Conservation (phyloP, 2,797 vertebrate genomes). For the Myotis findleyi region DNA sequence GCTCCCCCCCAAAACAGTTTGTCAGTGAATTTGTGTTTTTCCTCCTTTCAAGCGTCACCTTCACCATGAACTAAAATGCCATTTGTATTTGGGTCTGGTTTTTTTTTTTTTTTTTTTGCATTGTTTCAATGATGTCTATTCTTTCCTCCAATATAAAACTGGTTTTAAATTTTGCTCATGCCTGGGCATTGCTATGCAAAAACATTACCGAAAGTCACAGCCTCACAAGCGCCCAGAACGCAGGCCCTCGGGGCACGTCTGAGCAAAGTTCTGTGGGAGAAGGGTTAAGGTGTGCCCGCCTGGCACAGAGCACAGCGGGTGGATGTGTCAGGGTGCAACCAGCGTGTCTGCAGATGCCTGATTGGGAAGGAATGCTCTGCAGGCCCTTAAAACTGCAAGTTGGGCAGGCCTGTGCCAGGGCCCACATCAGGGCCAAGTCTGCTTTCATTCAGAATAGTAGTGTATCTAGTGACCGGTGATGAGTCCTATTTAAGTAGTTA, state of each 20-base stretch:
- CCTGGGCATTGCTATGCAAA: neutral
- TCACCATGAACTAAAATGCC: neutral
- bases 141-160: neutral
- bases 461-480: neutral
- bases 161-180: neutral
- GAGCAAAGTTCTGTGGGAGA: neutral
- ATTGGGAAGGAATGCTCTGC: neutral
- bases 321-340: neutral
- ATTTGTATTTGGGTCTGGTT: neutral
- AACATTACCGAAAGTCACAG: neutral
- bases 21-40: neutral
- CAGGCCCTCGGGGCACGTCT: too few species aligned
- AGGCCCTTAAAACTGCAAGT: neutral
- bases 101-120: neutral
- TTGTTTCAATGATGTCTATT: neutral
- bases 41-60: neutral
- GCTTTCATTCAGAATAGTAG: neutral
- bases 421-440: neutral
- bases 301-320: neutral
- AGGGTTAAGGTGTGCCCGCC: neutral
- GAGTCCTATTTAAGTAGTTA: neutral
- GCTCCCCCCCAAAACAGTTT: neutral
- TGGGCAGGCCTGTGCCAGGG: neutral
- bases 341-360: neutral
- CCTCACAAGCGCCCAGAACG: neutral